These are phyloP conservation scores for Lepidotrigona ventralis DNA, from an alignment of 1,140 invertebrate species.

Conservation along the genomic window DNA sequence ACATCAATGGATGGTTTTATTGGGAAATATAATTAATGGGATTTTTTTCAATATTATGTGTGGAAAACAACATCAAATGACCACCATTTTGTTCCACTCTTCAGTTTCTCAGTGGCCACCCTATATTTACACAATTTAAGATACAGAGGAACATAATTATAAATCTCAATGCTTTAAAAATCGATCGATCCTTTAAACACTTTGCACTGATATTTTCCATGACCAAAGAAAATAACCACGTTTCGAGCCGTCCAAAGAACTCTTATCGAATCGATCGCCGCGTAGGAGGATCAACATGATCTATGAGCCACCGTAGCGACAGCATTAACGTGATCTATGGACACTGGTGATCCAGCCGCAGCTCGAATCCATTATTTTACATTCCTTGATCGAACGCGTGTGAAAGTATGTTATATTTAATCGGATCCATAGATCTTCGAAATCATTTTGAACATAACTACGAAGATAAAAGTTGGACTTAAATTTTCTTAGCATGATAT, in stretches of 20 bases:
- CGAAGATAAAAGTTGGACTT: neutral
- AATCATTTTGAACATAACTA: neutral
- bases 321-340: conserved; percentile 62
- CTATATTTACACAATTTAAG: no score
- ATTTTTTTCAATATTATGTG: no score
- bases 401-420: conserved; percentile 44
- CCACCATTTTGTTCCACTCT: no score
- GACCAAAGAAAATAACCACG: conserved; percentile 21
- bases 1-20: no score
- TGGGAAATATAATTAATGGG: no score
- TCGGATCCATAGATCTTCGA: conserved; percentile 39
- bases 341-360: conserved; percentile 17
- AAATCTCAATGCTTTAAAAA: no score
- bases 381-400: conserved; percentile 36
- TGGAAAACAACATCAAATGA: no score
- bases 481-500: neutral
- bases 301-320: conserved; percentile 59
- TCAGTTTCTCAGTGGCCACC: no score
- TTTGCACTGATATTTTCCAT: neutral
- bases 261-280: conserved; percentile 53
- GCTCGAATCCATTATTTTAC: conserved; percentile 40
- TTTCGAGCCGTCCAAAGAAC: conserved; percentile 14
- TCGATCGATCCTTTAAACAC: no score
- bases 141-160: no score
- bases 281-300: conserved; percentile 60